A percentile compares a stretch with the other conserved stretches of the same genome.
Evolutionary conservation across 1,140 invertebrate species (phyloP).

Genomic region (Drosophila rufa): DNA sequence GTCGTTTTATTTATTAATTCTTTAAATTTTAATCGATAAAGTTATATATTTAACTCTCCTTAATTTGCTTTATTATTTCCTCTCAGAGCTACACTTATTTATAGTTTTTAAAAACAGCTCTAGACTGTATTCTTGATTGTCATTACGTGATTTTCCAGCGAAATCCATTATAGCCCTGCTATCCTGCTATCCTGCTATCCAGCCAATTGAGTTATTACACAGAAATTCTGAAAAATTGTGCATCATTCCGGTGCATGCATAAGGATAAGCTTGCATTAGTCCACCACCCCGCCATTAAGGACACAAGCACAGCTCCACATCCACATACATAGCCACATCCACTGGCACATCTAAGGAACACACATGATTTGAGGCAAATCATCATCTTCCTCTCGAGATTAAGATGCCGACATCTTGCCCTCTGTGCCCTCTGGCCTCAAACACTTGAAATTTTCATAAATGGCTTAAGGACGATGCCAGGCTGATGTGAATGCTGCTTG

Average conservation of each 20-base stretch:
- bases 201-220: slow-evolving; percentile 38
- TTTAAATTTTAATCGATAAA: not conserved
- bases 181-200: not conserved
- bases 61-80: too few species aligned
- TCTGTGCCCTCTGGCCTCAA: slow-evolving; percentile 3
- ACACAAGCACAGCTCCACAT: slow-evolving; percentile 8
- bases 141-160: slow-evolving; percentile 4
- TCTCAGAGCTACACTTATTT: not conserved
- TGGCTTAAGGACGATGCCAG: slow-evolving; percentile 48
- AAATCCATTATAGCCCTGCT: not conserved
- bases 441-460: slow-evolving; percentile 62
- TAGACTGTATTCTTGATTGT: not conserved
- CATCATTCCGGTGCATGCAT: slow-evolving; percentile 30
- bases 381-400: slow-evolving; percentile 39
- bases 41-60: not conserved
- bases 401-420: slow-evolving; percentile 20
- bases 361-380: slow-evolving; percentile 60
- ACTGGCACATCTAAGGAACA: slow-evolving; percentile 16
- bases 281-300: slow-evolving; percentile 6
- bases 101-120: not conserved
- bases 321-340: slow-evolving; percentile 1
- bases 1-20: not conserved
- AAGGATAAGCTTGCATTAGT: slow-evolving; percentile 17
- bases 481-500: slow-evolving; percentile 25
- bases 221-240: slow-evolving; percentile 34